Evolutionary conservation across 2,888 invertebrate genomes (phyloP), one percentile per base, ranked within the genome.

Genomic region (Auanema freiburgensis): DNA sequence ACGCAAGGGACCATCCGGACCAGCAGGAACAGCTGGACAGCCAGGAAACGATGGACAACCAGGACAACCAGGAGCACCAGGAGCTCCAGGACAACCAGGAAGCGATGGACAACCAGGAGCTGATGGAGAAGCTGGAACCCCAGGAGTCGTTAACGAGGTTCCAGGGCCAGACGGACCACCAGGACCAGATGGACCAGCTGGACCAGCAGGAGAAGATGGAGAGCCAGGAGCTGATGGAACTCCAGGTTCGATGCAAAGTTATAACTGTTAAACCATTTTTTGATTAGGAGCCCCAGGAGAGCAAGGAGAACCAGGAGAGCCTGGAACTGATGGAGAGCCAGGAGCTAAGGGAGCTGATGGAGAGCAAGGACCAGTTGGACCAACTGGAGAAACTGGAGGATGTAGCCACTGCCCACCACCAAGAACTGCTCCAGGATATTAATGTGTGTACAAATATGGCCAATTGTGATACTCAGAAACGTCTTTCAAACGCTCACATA

Each of bases 1-100:
- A 65, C 63, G 67, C 21, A 61, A 69, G 11, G 80, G 80, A 66
- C 72, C 66, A 16, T 60, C 72, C 21, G 79, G 79, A 69, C 58
- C 65, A 46, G 66, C 73, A 24, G 79, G 79, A 66, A 64, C 66
- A 10, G 62, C 67, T 14, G 79, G 79, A 65, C 63, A 63, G 70
- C 89, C 90, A 84, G 91, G 92, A 91, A 69, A 74, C 52, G 67
- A 74, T 41, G 79, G 79, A 70, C 63, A 61, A 44, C 64, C 75
- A 50, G 80, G 79, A 67, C 69, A 67, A 61, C 66, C 72, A 11
- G 75, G 75, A 63, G 69, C 71, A 55, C 69, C 75, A 53, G 87
- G 43, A 14, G 57, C 53, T 52, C 72, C 63, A n/a, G 57, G 59
- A 56, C 46, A 53, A 11, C 61, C 51, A n/a, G 79, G 79, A 65